A percentile compares a stretch with the other conserved stretches of the same genome.
Conservation (phyloP, 2,113 vertebrate genomes). For the Bubo blakistoni region DNA sequence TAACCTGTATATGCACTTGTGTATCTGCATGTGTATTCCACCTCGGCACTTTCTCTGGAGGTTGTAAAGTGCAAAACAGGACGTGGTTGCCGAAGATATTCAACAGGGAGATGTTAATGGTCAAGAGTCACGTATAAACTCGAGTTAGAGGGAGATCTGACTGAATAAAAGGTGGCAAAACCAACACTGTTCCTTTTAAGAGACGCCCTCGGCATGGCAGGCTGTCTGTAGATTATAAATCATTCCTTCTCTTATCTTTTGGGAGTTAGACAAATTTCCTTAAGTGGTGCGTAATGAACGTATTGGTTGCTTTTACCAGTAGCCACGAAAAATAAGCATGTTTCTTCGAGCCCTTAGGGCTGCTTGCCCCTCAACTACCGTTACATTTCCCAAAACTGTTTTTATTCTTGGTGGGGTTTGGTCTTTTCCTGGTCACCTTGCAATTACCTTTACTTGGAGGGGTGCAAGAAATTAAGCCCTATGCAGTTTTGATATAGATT, state of each 20-base stretch:
- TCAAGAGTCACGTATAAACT: constrained; percentile 21
- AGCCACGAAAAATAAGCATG: not conserved
- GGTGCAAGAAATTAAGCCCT: no score
- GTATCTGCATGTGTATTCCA: constrained; percentile 78
- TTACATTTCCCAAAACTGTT: not conserved
- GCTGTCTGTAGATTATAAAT: not conserved
- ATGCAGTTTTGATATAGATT: not conserved
- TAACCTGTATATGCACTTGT: constrained; percentile 54
- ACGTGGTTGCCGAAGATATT: constrained; percentile 32
- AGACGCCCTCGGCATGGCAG: not conserved
- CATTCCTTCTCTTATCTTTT: constrained; percentile 10
- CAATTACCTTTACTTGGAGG: not conserved
- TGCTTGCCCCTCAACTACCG: not conserved
- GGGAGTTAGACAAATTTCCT: not conserved
- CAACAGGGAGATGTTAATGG: constrained; percentile 45
- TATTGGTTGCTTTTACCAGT: not conserved
- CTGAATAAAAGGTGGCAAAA: not conserved
- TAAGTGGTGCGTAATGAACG: not conserved
- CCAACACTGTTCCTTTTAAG: not conserved
- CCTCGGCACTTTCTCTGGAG: constrained; percentile 50
- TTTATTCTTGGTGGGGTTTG: not conserved
- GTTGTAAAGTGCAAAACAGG: constrained; percentile 49
- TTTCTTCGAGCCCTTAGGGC: not conserved
- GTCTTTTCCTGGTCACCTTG: not conserved
- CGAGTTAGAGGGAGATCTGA: not conserved